Base-by-base conservation (phyloP, 2,888 invertebrate genomes). In the Eulithis testata region DNA sequence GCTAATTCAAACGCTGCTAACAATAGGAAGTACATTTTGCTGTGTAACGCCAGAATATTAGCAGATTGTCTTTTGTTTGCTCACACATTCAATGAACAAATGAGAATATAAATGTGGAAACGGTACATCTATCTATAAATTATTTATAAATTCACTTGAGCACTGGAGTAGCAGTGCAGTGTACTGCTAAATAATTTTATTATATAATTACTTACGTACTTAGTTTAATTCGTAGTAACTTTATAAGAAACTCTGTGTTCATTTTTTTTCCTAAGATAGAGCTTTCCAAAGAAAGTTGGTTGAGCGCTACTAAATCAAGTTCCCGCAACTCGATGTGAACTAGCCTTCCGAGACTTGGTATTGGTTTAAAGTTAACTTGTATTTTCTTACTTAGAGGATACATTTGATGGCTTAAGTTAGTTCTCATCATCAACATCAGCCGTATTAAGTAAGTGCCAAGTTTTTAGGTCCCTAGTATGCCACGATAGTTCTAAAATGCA, bases 11-110 rank as follows among this genome's bases (percentile, higher is more conserved):
- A 11, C 11, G 54, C 54, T 21, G 9, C 21, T 12, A 31, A 11
- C 43, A 54, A 54, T 21, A 21, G 40, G 14, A 54, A 9, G 49
- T 3, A 54, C 43, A 53, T 54, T 54, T 43, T 54, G 21, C 40
- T 43, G 43, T 49, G 49, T 21, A 21, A 49, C 21, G 49, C 8
- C 6, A 47, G 21, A 49, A 11, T 49, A 49, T 9, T 21, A 21
- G 49, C 49, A 11, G 49, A 49, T 49, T 49, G 49, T 11, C 49
- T 21, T 40, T 49, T 49, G 49, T 49, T 49, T 49, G 11, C 49
- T 21, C 21, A 11, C 49, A 49, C 21, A 11, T 49, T 49, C 9
- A 49, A 49, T 45, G 12, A 14, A 7, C 14, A 14, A 31, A 31
- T 31, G 31, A 31, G 31, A 31, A 31, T 31, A 31, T 31, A 4